Base-by-base conservation (phyloP, 2,888 invertebrate species). In the Trisateles emortualis region DNA sequence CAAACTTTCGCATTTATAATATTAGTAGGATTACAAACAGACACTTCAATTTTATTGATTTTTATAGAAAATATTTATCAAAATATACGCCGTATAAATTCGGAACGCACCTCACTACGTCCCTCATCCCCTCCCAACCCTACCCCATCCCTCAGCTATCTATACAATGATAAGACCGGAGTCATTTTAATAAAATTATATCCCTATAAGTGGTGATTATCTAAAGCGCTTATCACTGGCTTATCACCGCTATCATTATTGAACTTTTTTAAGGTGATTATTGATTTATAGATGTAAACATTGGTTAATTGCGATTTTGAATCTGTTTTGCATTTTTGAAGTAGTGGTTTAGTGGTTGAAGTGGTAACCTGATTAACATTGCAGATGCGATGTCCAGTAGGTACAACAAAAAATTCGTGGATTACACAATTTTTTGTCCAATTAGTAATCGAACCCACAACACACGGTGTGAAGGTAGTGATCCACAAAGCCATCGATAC, bases 61-160 rank as follows among this genome's bases (percentile, higher is more conserved):
- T 0, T 0, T 13, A 5, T 9, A 19, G 5, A 33, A 22, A 44
- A n/a, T 35, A 24, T 17, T 8, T 4, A n/a, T 1, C 0, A 24
- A 33, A 13, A 32, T 3, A 8, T 3, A 6, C 32, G 22, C 19
- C 32, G 43, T 16, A 22, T 11, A 13, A 56, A 72, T 74, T 80
- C 77, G 71, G 77, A 83, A 76, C 80, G 64, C 29, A 8, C 54
- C 16, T 78, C 76, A 70, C 70, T 48, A 47, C 53, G 57, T 73
- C 74, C 75, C 75, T 71, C 74, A 52, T 67, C 60, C 46, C 43
- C 38, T 49, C 22, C 50, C 66, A 48, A n/a, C n/a, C n/a, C 57
- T 19, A 71, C 74, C 73, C 74, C 14, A 68, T 72, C 75, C 17
- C 64, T 58, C 69, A 29, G 65, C 72, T 68, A 74, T 68, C 65